Evolutionary conservation across 2,797 vertebrate species (phyloP), one percentile per base, ranked within the genome.

Genomic region (Myripristis murdjan): DNA sequence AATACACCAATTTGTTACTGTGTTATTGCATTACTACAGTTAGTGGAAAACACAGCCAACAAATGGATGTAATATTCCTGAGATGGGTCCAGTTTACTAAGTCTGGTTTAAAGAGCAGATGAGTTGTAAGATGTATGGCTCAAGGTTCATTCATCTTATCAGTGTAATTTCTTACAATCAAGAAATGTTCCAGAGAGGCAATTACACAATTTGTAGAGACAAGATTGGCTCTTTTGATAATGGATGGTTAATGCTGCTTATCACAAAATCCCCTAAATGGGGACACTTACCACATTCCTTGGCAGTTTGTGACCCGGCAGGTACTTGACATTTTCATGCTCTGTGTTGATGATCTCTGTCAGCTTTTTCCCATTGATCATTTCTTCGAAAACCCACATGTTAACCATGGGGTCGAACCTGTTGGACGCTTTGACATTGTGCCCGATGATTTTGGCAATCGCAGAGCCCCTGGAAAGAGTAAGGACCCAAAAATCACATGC

Each of bases 351-450:
- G 82, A 96, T 95, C 57, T 95, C 95, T 0, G 93, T 90, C 24
- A 96, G 92, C 71, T 96, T 96, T 79, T 67, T 93, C 10, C 93
- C 94, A 0, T 93, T 70, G 1, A 96, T 74, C 22, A 90, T 72
- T 73, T 97, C 96, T 84, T 97, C 95, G 18, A 92, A 96, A 14
- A 96, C 95, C 95, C 95, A 96, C 92, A 97, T 95, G 77, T 94
- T 96, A 22, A 96, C 94, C 26, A 90, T 55, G 0, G 95, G 92
- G 22, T 95, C 88, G 60, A 96, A 97, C 58, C 88, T 91, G 79
- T 93, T 95, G 22, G 92, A 94, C 0, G 65, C 88, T 69, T 93
- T 94, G 39, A 94, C 92, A 91, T 96, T 97, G 66, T 82, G 81
- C 2, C 95, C 95, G 52, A 96, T 66, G 51, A 97, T 96, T 87